A percentile compares a stretch with the other conserved stretches of the same genome.
Conservation (phyloP, 2,113 vertebrate species). For the Plecturocebus donacophilus region DNA sequence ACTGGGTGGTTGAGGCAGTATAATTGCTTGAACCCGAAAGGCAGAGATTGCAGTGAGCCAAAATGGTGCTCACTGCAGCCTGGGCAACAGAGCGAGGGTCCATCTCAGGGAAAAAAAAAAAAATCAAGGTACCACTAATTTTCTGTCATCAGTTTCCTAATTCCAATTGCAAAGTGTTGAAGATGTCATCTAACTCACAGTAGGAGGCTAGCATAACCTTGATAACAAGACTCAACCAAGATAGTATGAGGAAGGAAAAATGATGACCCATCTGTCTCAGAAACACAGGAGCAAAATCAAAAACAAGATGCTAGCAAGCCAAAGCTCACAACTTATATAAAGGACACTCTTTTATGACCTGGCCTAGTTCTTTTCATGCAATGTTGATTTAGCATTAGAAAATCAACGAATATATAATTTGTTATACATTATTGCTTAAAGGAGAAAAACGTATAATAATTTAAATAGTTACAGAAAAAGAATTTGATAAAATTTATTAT, state of each 20-base stretch:
- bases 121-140: neutral
- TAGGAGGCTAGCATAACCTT: neutral
- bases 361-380: constrained; percentile 32
- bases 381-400: constrained; percentile 21
- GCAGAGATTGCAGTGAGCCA: too few relatives aligned
- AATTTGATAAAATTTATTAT: constrained; percentile 16
- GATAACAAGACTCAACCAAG: neutral
- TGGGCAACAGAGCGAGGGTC: too few relatives aligned
- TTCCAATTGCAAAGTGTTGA: neutral
- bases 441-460: neutral
- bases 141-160: neutral
- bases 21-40: too few relatives aligned
- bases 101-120: too few relatives aligned
- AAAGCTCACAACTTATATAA: neutral
- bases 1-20: too few relatives aligned
- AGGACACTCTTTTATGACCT: neutral
- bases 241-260: neutral
- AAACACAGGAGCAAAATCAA: neutral
- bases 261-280: neutral
- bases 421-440: constrained; percentile 8
- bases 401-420: neutral
- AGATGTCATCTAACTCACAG: neutral
- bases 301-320: neutral
- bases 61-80: too few relatives aligned
- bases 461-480: neutral